Percentiles rank a stretch among this genome's conserved stretches.
Conservation (phyloP, 2,888 invertebrate species). For the Luperina testacea region DNA sequence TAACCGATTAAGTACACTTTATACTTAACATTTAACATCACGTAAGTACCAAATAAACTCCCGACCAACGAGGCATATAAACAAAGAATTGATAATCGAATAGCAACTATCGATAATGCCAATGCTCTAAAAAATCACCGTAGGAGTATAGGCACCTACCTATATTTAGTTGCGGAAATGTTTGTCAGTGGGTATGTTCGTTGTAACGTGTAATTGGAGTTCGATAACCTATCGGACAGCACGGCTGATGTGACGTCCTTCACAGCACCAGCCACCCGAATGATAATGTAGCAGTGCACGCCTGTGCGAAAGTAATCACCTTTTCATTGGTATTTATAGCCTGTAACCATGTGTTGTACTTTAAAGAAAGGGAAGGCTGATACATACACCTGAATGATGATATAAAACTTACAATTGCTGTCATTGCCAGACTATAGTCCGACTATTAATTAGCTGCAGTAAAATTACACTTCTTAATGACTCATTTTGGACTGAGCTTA, state of each 20-base stretch:
- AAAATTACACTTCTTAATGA: too few relatives aligned
- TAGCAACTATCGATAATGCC: not conserved
- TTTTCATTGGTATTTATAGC: not conserved
- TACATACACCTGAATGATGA: not conserved
- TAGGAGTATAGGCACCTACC: not conserved
- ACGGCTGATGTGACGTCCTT: constrained; percentile 22
- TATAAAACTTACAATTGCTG: not conserved
- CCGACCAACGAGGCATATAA: too few relatives aligned
- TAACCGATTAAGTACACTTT: not conserved
- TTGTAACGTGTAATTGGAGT: constrained; percentile 36
- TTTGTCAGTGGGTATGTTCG: constrained; percentile 16
- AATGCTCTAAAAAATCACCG: not conserved
- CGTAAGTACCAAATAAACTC: not conserved
- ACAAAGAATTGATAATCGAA: not conserved
- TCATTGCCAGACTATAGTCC: too few relatives aligned
- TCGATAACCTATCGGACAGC: constrained; percentile 34
- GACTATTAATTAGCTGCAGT: too few relatives aligned
- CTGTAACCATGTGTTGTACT: not conserved
- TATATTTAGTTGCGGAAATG: constrained; percentile 10
- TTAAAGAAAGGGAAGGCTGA: not conserved
- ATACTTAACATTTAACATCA: not conserved
- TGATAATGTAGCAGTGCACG: constrained; percentile 22
- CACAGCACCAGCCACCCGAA: constrained; percentile 18
- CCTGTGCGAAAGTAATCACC: constrained; percentile 7
- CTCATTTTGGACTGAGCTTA: too few relatives aligned